Conservation (phyloP, 1,140 invertebrate genomes). For the Drosophila truncata region DNA sequence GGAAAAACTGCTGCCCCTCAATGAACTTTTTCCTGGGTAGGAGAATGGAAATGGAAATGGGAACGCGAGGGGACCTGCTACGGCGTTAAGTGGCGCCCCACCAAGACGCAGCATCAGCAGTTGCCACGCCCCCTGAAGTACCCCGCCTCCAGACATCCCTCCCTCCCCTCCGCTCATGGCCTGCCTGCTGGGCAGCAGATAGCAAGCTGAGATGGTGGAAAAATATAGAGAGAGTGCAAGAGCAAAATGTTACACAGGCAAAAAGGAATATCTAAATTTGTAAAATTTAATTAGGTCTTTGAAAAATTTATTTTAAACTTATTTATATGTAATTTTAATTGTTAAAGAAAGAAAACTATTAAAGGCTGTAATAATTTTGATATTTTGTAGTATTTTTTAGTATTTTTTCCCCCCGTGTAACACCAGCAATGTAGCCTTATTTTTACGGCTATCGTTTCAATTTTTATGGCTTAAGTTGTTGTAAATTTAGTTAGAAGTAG, state of each 20-base stretch:
- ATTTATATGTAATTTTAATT: neutral
- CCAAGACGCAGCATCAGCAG: conserved; percentile 69
- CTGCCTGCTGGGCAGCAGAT: conserved; percentile 62
- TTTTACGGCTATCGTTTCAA: conserved; percentile 74
- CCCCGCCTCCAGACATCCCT: neutral
- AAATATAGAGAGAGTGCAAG: conserved; percentile 5
- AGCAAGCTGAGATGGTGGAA: conserved; percentile 29
- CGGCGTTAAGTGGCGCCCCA: conserved; percentile 71
- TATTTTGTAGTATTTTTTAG: neutral
- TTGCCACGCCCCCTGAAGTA: conserved; percentile 10
- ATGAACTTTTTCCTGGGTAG: conserved; percentile 61
- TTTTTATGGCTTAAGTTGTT: conserved; percentile 79
- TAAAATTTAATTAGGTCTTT: neutral
- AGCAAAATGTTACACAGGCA: conserved; percentile 3
- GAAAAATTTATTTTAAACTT: neutral
- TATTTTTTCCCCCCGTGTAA: neutral
- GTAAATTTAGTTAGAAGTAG: conserved; percentile 68
- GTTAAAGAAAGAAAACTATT: neutral
- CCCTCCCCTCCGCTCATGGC: neutral
- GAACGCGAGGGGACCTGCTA: conserved; percentile 14
- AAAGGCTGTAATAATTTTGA: neutral
- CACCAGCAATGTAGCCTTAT: conserved; percentile 40
- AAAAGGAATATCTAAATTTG: neutral
- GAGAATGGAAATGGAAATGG: conserved; percentile 22
- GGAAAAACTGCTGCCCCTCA: conserved; percentile 49